Percentiles rank a stretch among this genome's conserved stretches.
Conservation (phyloP, 1,140 invertebrate species). For the Drosophila bocqueti region DNA sequence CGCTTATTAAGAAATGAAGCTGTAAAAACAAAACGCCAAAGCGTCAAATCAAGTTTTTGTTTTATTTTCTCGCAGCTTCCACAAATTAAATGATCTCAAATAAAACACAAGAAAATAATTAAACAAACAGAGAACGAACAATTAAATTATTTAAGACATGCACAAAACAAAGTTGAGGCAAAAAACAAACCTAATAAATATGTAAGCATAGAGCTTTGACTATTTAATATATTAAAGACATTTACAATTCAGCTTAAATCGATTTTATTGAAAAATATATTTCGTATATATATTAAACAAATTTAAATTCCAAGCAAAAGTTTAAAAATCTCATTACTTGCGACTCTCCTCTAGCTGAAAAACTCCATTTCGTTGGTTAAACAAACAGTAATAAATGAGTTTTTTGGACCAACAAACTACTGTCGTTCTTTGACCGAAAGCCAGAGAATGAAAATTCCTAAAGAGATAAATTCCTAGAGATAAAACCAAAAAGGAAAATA, state of each 20-base stretch:
- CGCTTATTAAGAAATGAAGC: constrained; percentile 80
- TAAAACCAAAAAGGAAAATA: constrained; percentile 2
- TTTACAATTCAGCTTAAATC: not conserved
- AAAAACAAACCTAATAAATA: not conserved
- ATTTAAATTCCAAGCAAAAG: not conserved
- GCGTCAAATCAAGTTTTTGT: constrained; percentile 74
- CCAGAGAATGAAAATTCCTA: constrained; percentile 3
- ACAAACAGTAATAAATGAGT: constrained; percentile 39
- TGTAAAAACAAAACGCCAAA: constrained; percentile 72
- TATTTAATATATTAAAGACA: not conserved
- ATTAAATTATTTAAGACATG: not conserved
- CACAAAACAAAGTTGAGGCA: not conserved
- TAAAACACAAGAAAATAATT: constrained; percentile 7
- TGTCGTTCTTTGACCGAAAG: constrained; percentile 11
- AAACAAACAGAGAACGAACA: not conserved
- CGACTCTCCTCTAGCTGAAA: not conserved
- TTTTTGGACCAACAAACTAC: constrained; percentile 27
- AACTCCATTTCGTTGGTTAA: constrained; percentile 18
- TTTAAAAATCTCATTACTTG: not conserved
- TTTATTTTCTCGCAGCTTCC: constrained; percentile 8
- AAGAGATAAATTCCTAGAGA: constrained; percentile 1
- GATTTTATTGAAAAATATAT: not conserved
- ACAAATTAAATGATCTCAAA: constrained; percentile 38
- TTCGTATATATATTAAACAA: not conserved
- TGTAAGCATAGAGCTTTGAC: not conserved